Percentiles rank a stretch among this genome's conserved stretches.
These are phyloP conservation scores for Scatophagus argus DNA, from an alignment of 2,113 vertebrate genomes.

Conservation along the genomic window DNA sequence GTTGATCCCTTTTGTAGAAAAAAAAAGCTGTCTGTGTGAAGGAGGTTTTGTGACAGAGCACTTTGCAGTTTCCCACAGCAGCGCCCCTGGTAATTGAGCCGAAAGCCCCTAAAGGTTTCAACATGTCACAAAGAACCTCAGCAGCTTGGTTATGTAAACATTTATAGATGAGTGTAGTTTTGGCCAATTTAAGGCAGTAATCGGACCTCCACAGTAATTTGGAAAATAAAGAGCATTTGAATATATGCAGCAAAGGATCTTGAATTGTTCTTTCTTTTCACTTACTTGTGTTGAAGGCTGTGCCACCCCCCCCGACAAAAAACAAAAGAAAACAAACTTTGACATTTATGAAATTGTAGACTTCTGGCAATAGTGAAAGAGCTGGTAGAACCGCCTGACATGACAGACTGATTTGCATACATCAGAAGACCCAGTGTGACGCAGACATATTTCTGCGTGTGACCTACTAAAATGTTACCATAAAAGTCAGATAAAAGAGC, in stretches of 20 bases:
- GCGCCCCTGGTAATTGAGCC: constrained; percentile 54
- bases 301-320: not conserved
- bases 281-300: not conserved
- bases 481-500: not conserved
- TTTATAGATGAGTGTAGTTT: constrained; percentile 27
- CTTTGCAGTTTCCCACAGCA: constrained; percentile 53
- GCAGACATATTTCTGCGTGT: not conserved
- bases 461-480: not conserved
- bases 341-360: not conserved
- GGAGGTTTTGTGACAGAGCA: constrained; percentile 56
- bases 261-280: not conserved
- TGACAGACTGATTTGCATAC: not conserved
- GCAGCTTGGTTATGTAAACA: constrained; percentile 42
- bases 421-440: not conserved
- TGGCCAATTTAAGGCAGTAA: constrained; percentile 32
- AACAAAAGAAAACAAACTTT: not conserved
- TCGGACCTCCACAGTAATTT: constrained; percentile 11
- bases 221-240: not conserved
- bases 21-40: constrained; percentile 42
- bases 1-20: constrained; percentile 58
- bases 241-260: not conserved
- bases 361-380: not conserved
- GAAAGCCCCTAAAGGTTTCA: constrained; percentile 57
- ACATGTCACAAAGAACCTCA: constrained; percentile 47
- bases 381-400: not conserved